Base-by-base conservation (phyloP, 2,888 invertebrate species). In the Patella depressa region DNA sequence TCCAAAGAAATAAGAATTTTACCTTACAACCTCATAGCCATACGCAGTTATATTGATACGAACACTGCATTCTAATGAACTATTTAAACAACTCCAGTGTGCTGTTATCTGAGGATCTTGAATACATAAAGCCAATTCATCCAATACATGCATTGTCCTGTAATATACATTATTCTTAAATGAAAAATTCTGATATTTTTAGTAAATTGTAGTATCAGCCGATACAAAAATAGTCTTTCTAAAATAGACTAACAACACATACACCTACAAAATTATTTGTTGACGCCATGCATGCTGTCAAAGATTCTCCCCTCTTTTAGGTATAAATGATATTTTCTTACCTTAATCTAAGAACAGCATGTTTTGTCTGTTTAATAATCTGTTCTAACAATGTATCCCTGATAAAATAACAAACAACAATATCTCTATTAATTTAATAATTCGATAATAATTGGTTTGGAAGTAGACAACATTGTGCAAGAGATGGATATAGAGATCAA, bases 81-180 rank as follows among this genome's bases (percentile, higher is more conserved):
- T 97, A 92, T 97, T 98, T 85, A 98, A 93, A 1, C 97, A 96
- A 90, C 97, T 97, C 98, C 98, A 98, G 90, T 98, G 98, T 0
- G 97, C 97, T 53, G 97, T 96, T 73, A 98, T 97, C 75, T 98
- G 93, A 0, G 98, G 98, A 93, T 98, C 98, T 91, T 97, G 97
- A 1, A 98, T 95, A 93, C 97, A 97, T 85, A 96, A 95, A 0
- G 98, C 97, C 86, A 98, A 94, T 5, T 96, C 96, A 87, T 98
- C 98, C 65, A 98, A 93, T 0, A 98, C 97, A 87, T 96, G 96
- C 93, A 97, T 97, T 0, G 97, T 97, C 73, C 92, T 91, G 79
- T n/a, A 78, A 76, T 73, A 57, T 57, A 53, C 45, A 45, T 45
- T 45, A 7, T 9, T 45, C 9, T 45, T 45, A 9, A 45, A 45